Evolutionary conservation across 2,888 invertebrate species (phyloP).

Genomic region (Rhaphigaster nebulosa): DNA sequence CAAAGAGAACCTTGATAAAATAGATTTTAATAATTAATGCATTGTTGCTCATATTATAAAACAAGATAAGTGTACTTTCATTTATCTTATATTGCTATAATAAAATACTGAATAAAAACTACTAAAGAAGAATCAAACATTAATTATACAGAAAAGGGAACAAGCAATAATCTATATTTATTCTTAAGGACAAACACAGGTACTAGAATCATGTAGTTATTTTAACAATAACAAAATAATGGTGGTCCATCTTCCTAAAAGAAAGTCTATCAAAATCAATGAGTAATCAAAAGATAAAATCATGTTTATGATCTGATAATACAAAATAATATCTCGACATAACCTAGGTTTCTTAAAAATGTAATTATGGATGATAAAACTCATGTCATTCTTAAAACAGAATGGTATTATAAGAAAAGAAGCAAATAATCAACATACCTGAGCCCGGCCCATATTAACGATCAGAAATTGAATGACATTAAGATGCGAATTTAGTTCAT

Average conservation of each 20-base stretch:
- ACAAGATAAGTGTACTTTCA: neutral
- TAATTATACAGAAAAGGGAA: neutral
- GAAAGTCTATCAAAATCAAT: neutral
- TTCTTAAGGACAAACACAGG: neutral
- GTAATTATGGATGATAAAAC: neutral
- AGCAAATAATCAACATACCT: slow-evolving; percentile 71
- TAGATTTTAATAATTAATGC: neutral
- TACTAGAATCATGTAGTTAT: neutral
- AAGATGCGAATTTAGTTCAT: slow-evolving; percentile 69
- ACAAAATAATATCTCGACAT: neutral
- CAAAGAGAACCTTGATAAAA: neutral
- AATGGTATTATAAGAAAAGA: neutral
- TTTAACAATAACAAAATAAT: neutral
- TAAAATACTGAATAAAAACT: neutral
- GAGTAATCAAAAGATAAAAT: neutral
- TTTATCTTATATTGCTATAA: neutral
- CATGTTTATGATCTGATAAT: neutral
- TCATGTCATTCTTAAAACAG: neutral
- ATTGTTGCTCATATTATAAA: neutral
- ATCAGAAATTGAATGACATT: slow-evolving; percentile 75
- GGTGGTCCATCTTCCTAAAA: neutral
- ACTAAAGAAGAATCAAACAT: neutral
- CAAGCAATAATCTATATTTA: neutral
- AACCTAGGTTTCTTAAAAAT: neutral
- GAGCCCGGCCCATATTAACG: slow-evolving; percentile 73